phyloP scores from a whole-genome alignment of 1,140 invertebrate genomes.

The Drosophila orosa region DNA sequence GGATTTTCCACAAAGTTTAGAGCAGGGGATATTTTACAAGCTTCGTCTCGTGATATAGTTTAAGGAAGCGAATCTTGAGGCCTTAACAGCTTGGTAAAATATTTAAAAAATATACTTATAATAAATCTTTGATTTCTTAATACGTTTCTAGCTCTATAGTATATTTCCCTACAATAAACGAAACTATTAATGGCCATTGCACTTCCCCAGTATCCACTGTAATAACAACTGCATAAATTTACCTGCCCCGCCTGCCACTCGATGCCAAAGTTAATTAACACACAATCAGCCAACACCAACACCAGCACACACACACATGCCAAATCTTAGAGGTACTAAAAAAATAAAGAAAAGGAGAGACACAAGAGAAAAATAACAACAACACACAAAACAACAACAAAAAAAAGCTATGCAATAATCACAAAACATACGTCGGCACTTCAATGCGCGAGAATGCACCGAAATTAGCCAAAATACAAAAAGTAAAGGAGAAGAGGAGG shows the following conservation, averaged over 20 bases:
- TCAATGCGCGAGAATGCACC: constrained; percentile 76
- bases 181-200: constrained; percentile 11
- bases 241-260: constrained; percentile 31
- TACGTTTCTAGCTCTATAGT: too few species aligned
- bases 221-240: constrained; percentile 45
- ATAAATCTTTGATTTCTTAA: background rate
- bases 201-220: constrained; percentile 38
- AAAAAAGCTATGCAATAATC: constrained; percentile 70
- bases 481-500: constrained; percentile 29
- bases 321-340: constrained; percentile 32
- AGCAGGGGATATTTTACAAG: background rate
- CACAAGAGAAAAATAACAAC: constrained; percentile 23
- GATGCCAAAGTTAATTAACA: constrained; percentile 78
- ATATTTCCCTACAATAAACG: background rate
- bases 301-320: constrained; percentile 1
- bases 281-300: constrained; percentile 61
- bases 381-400: constrained; percentile 52
- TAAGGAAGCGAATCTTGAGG: background rate
- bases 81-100: background rate
- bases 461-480: constrained; percentile 69
- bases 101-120: background rate
- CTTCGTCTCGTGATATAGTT: too few species aligned
- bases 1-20: background rate
- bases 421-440: constrained; percentile 73
- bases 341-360: constrained; percentile 45